These are phyloP conservation scores for Acleris literana DNA, from an alignment of 2,888 invertebrate species.

Conservation along the genomic window DNA sequence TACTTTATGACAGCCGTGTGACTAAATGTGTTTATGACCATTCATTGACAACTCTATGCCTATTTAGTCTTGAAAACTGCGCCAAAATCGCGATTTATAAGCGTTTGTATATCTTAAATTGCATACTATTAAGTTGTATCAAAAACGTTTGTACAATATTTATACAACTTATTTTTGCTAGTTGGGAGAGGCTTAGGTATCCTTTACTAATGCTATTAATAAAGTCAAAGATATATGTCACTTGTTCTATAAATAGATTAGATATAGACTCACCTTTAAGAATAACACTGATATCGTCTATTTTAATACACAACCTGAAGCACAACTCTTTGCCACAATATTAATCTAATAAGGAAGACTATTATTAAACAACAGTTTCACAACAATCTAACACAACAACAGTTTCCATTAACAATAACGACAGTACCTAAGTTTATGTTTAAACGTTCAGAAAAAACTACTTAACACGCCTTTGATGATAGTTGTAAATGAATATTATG, in stretches of 20 bases:
- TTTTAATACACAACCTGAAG: slow-evolving; percentile 51
- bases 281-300: slow-evolving; percentile 63
- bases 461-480: slow-evolving; percentile 12
- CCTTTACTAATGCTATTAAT: too few species aligned
- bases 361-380: slow-evolving; percentile 49
- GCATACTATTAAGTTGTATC: too few species aligned
- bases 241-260: neutral
- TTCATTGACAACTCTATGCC: too few species aligned
- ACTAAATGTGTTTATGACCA: too few species aligned
- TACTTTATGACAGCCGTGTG: too few species aligned
- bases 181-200: too few species aligned
- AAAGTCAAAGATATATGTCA: too few species aligned
- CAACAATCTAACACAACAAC: slow-evolving; percentile 44
- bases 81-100: too few species aligned
- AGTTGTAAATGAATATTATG: slow-evolving; percentile 3
- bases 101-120: too few species aligned
- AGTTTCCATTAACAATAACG: slow-evolving; percentile 38
- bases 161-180: too few species aligned
- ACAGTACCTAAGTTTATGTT: slow-evolving; percentile 45
- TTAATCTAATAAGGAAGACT: slow-evolving; percentile 49
- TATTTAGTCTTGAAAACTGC: too few species aligned
- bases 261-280: slow-evolving; percentile 63
- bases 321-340: slow-evolving; percentile 68
- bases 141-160: too few species aligned
- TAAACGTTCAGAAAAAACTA: slow-evolving; percentile 39